phyloP scores from a whole-genome alignment of 2,888 invertebrate species.

The Trissolcus japonicus region DNA sequence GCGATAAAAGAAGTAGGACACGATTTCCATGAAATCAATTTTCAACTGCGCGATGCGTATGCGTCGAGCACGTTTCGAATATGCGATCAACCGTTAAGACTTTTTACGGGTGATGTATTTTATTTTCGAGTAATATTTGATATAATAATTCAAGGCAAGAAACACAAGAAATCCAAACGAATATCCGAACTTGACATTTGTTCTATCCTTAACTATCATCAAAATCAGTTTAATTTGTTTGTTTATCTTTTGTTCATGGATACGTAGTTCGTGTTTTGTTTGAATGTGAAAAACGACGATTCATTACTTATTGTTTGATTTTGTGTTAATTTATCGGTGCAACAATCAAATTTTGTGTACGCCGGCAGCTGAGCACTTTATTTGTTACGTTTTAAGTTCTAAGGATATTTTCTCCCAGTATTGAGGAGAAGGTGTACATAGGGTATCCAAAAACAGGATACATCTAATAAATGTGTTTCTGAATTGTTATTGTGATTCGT shows the following conservation, averaged over 20 bases:
- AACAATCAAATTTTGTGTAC: conserved; percentile 32
- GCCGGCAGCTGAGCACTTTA: conserved; percentile 10
- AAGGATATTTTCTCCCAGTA: conserved; percentile 34
- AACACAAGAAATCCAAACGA: conserved; percentile 10
- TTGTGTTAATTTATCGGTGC: conserved; percentile 30
- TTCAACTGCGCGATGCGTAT: neutral
- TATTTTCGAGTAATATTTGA: conserved; percentile 8
- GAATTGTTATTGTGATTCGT: conserved; percentile 66
- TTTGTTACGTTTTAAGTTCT: conserved; percentile 28
- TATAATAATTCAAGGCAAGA: conserved; percentile 2
- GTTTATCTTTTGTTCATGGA: no score
- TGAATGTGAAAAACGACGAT: conserved; percentile 1
- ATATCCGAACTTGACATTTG: neutral
- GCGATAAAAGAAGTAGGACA: neutral
- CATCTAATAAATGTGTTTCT: conserved; percentile 73
- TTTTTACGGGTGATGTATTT: neutral
- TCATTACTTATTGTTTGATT: neutral
- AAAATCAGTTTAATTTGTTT: no score
- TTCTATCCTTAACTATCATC: no score
- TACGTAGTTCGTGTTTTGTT: conserved; percentile 8
- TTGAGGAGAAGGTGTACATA: conserved; percentile 59
- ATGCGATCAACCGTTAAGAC: conserved; percentile 3
- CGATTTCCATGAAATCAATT: conserved; percentile 40
- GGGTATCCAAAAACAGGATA: conserved; percentile 59
- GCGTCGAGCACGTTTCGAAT: neutral